Base-by-base conservation (phyloP, 23 tunicate species). In the Styela clava region DNA sequence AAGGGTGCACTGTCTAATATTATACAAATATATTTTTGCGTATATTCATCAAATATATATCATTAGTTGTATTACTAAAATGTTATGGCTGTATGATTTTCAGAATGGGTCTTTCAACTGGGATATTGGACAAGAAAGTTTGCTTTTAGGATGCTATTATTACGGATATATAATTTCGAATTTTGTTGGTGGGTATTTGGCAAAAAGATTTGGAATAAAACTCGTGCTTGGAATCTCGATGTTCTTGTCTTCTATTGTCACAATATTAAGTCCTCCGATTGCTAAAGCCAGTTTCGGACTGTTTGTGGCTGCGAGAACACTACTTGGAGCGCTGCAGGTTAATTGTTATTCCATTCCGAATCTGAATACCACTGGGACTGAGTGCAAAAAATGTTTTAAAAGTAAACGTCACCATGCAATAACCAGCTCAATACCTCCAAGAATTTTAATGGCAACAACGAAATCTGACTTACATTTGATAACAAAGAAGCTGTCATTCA, bases 101-200 rank as follows among this genome's bases (percentile, higher is more conserved):
- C 62, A 90, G 96, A 90, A 85, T 67, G 96, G 89, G 28, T 33
- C 74, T 24, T 85, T 85, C 36, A 31, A 81, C 25, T 85, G 89
- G 96, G 79, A 82, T 52, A 21, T 78, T 21, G 61, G 74, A 0
- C 64, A 85, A 31, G 84, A 90, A 35, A 84, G 86, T n/a, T 37
- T 90, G 1, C 5, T 73, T 0, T 69, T 90, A 44, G 89, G 89
- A 2, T 77, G 84, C 30, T 90, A 90, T 61, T 90, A 74, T 62
- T 90, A 90, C 83, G 96, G 96, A n/a, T 90, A 90, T 83, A 82
- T 90, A 23, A 31, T 90, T 0, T 81, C 91, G 68, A 81, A 82
- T 83, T 35, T 90, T 2, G 86, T 86, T 18, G 90, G 96, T 77
- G 96, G 94, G 5, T 90, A 84, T 80, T 69, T 90, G 35, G 86